Evolutionary conservation across 1,140 invertebrate species (phyloP), one percentile per base, ranked within the genome.

Genomic region (Nautilus pompilius): DNA sequence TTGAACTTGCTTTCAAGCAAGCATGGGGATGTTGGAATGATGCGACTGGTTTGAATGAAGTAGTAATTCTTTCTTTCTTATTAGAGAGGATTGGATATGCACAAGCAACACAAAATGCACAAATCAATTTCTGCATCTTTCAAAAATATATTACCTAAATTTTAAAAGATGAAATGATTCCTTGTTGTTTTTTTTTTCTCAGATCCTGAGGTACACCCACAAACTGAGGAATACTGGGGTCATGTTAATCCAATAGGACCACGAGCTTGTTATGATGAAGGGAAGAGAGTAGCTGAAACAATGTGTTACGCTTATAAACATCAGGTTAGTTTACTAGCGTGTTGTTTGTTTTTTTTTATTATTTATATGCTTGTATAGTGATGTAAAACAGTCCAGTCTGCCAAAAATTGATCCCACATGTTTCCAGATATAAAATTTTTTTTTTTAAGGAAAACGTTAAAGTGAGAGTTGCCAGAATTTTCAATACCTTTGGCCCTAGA

Each of bases 401-500:
- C n/a, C n/a, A n/a, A n/a, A n/a, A n/a, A n/a, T n/a, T n/a, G n/a
- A n/a, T n/a, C n/a, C n/a, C n/a, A n/a, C 5, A 20, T 24, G 51
- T 54, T 54, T 3, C 3, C 2, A 54, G 28, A 24, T 28, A 24
- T 2, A 2, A n/a, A n/a, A n/a, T 48, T 49, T 28, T 53, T 17
- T 48, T 17, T 62, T 20, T 71, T 54, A 57, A 86, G 82, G 96
- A 99, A 80, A 91, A 93, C 49, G 91, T 99, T 8, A 87, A 92
- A 59, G 94, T 99, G 4, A 85, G 96, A 65, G 95, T 99, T 28
- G 97, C 97, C 0, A 86, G 98, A 67, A 99, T 99, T 69, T 99
- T 99, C 79, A 99, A 99, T 79, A 99, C 98, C 0, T 99, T 96
- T 81, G 98, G 98, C n/a, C 97, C 97, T 0, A 84, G 97, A 77